Percentiles rank a stretch among this genome's conserved stretches.
phyloP scores from a whole-genome alignment of 2,113 vertebrate species.

The Herpetotheres cachinnans region DNA sequence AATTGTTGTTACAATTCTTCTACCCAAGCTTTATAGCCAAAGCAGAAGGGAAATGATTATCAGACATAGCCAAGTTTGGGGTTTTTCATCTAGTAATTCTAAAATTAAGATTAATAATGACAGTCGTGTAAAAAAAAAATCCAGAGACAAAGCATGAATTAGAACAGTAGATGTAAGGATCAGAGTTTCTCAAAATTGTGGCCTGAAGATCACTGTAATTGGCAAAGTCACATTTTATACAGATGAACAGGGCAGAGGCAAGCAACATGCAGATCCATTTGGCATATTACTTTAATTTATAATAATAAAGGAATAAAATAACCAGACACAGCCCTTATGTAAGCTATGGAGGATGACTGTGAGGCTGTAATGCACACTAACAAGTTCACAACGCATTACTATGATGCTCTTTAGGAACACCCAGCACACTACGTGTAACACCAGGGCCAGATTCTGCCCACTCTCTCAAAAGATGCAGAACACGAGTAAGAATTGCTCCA shows the following conservation, averaged over 20 bases:
- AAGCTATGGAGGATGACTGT: not conserved
- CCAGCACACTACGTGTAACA: not conserved
- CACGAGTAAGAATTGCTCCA: not conserved
- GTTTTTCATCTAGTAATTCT: not conserved
- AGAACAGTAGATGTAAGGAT: not conserved
- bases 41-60: conserved; percentile 15
- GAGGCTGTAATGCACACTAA: not conserved
- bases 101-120: conserved; percentile 20
- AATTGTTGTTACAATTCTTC: conserved; percentile 31
- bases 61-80: not conserved
- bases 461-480: not conserved
- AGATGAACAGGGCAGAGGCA: not conserved
- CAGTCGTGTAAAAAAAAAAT: not conserved
- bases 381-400: not conserved
- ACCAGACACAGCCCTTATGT: not conserved
- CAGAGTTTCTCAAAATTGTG: not conserved
- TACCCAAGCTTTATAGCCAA: conserved; percentile 1
- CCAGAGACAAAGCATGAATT: not conserved
- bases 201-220: not conserved
- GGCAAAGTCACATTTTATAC: not conserved
- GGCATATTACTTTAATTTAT: not conserved
- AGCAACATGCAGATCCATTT: not conserved
- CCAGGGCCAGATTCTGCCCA: not conserved
- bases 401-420: not conserved
- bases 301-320: not conserved